Evolutionary conservation across 2,888 invertebrate species (phyloP).

Genomic region (Ctenicera cuprea): DNA sequence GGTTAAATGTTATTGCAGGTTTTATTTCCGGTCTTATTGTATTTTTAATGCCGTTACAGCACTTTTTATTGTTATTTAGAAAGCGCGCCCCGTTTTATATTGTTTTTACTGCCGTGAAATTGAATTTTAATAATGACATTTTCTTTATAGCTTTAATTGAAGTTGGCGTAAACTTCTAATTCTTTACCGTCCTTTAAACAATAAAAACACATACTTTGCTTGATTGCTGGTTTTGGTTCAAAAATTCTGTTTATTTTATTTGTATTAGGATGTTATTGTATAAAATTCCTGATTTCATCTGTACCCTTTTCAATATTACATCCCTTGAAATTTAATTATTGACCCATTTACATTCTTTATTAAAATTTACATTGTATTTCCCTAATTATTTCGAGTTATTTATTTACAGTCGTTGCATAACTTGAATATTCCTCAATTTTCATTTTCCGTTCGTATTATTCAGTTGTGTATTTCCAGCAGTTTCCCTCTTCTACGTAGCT

Average conservation of each 20-base stretch:
- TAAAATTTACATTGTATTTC: neutral
- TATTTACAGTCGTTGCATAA: too few relatives aligned
- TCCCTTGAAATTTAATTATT: neutral
- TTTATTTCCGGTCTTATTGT: slow-evolving; percentile 33
- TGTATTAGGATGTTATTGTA: too few relatives aligned
- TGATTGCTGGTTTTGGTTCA: slow-evolving; percentile 15
- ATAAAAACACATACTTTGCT: slow-evolving; percentile 17
- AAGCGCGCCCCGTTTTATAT: slow-evolving; percentile 32
- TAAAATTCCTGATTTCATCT: neutral
- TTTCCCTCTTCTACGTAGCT: neutral
- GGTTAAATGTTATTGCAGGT: slow-evolving; percentile 32
- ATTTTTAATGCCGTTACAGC: slow-evolving; percentile 39
- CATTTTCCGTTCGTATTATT: neutral
- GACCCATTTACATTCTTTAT: neutral
- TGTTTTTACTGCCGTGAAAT: slow-evolving; percentile 39
- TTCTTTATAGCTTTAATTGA: slow-evolving; percentile 42
- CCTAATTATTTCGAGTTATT: too few relatives aligned
- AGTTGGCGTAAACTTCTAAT: slow-evolving; percentile 36
- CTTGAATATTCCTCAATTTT: neutral
- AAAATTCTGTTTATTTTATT: neutral
- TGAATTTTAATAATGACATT: slow-evolving; percentile 43
- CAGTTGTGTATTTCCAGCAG: neutral
- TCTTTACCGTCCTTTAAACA: neutral
- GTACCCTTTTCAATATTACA: neutral
- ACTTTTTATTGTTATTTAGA: slow-evolving; percentile 42